Percentiles rank a stretch among this genome's conserved stretches.
Conservation (phyloP, 2,888 invertebrate species). For the Taenaris catops region DNA sequence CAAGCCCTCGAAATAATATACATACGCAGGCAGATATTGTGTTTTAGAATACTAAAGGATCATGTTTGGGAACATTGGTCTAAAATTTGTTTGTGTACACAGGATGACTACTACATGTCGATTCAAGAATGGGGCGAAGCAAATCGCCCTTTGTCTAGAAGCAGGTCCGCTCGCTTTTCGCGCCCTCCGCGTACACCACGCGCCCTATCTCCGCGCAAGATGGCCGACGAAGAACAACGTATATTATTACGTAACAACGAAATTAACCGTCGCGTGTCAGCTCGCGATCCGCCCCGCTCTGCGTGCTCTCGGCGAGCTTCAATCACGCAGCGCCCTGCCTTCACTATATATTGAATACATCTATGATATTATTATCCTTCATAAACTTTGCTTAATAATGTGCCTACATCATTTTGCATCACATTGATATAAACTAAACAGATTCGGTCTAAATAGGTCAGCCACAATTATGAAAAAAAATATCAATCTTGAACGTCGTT, state of each 20-base stretch:
- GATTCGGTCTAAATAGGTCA: no score
- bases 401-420: no score
- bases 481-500: no score
- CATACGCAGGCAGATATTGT: no score
- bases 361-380: no score
- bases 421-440: no score
- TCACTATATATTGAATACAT: conserved; percentile 50
- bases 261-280: conserved; percentile 51
- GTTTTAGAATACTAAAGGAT: no score
- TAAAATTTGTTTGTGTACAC: conserved; percentile 7
- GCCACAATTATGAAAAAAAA: no score
- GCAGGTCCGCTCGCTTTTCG: conserved; percentile 55
- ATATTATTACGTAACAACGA: conserved; percentile 53
- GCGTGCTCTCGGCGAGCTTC: conserved; percentile 52
- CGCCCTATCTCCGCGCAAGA: conserved; percentile 42
- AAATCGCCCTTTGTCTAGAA: conserved; percentile 55
- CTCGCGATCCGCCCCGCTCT: conserved; percentile 51
- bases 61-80: neutral
- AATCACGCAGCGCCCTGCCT: conserved; percentile 63
- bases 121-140: conserved; percentile 55
- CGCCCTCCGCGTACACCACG: conserved; percentile 45
- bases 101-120: conserved; percentile 60
- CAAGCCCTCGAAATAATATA: no score
- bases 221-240: conserved; percentile 37
- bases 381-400: no score